Evolutionary conservation across 2,888 invertebrate species (phyloP), one percentile per base, ranked within the genome.

Genomic region (Galerucella pusilla): DNA sequence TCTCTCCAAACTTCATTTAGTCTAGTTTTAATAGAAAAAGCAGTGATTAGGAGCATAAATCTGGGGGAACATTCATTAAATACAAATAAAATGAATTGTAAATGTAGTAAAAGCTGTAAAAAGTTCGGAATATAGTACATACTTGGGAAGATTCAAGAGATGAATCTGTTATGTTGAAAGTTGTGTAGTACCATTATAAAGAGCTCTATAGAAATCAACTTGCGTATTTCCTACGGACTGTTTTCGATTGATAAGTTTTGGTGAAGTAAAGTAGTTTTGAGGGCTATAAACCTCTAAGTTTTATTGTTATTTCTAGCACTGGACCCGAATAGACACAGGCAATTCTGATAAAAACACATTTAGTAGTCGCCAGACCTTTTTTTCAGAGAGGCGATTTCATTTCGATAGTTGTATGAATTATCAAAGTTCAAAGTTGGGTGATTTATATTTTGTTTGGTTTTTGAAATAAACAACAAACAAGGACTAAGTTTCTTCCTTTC

Each of bases 291-390:
- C 25, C 35, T 61, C 25, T 28, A 61, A 35, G 14, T 61, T 61
- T 61, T 61, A 61, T 61, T 35, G 61, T 61, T 61, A 35, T 25
- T 61, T 11, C n/a, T 4, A 61, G 61, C 25, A 61, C 61, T 61
- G 61, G 61, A 61, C 61, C 35, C 61, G 14, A 28, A 35, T 25
- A 59, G 59, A 25, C 25, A 59, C 59, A n/a, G 20, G 25, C 59
- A 59, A 59, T 25, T 59, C 61, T 25, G 14, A 61, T 61, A 61
- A 28, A 61, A 61, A 61, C 61, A 35, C 35, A 61, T 61, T 61
- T 61, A 61, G 16, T n/a, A 61, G 25, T 61, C 61, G 61, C 28
- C 61, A 61, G 28, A 3, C 25, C 61, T 35, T 61, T 61, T 61
- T 61, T 14, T 61, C 4, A 35, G 12, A 28, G 16, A 61, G 14